phyloP scores from a whole-genome alignment of 1,140 invertebrate genomes.

The Ostrea edulis region DNA sequence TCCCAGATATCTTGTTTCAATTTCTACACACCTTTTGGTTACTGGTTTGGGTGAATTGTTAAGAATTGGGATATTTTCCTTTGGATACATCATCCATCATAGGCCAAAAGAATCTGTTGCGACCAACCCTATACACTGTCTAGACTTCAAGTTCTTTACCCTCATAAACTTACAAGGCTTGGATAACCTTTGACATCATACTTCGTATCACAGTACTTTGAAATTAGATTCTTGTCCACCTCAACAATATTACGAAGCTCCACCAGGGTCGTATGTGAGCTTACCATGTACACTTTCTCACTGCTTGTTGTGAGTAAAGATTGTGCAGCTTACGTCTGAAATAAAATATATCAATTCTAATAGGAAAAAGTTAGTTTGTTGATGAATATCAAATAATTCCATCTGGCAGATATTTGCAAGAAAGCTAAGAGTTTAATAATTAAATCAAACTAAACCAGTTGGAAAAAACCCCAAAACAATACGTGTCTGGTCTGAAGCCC shows the following conservation, averaged over 20 bases:
- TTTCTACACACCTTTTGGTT: background rate
- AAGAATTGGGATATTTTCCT: constrained; percentile 18
- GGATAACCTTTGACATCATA: constrained; percentile 47
- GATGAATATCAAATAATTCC: no score
- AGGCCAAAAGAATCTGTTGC: constrained; percentile 46
- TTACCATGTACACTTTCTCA: no score
- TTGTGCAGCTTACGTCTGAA: no score
- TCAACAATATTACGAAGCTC: no score
- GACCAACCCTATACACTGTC: constrained; percentile 36
- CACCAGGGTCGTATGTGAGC: no score
- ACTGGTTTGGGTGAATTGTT: background rate
- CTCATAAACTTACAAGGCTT: constrained; percentile 36
- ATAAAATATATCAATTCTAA: no score
- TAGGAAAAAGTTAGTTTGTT: no score
- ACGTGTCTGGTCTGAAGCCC: constrained; percentile 17
- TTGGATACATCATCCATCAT: constrained; percentile 33
- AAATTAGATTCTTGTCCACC: constrained; percentile 31
- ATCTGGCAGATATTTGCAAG: no score
- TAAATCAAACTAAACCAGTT: background rate
- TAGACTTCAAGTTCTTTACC: constrained; percentile 39
- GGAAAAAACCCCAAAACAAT: background rate
- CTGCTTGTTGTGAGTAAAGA: no score
- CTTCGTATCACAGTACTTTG: constrained; percentile 30
- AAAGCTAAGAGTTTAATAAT: no score
- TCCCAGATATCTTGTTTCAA: background rate